Percentiles rank a stretch among this genome's conserved stretches.
These are phyloP conservation scores for Callinectes sapidus DNA, from an alignment of 2,888 invertebrate genomes.

Conservation along the genomic window DNA sequence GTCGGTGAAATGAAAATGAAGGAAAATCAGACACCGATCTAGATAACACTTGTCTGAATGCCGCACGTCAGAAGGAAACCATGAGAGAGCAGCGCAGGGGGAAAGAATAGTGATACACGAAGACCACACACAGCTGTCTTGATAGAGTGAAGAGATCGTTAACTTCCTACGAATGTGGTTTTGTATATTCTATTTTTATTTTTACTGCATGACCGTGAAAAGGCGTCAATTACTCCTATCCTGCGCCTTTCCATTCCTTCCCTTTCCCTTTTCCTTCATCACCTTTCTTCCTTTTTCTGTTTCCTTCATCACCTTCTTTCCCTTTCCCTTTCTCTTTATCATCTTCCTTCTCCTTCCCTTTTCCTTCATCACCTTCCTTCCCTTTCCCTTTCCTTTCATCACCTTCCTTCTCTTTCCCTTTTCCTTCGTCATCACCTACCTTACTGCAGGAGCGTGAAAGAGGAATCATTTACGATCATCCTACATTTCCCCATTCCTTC, in stretches of 20 bases:
- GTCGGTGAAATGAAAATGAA: neutral
- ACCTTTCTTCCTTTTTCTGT: no score
- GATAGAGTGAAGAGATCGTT: neutral
- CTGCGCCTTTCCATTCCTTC: neutral
- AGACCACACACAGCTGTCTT: neutral
- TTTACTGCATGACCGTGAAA: neutral
- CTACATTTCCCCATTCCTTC: no score
- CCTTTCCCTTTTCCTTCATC: neutral
- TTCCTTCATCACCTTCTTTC: no score
- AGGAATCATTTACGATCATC: no score
- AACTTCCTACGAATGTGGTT: neutral
- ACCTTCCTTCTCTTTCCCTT: no score
- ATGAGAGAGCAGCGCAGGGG: neutral
- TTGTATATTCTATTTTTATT: neutral
- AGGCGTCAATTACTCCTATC: neutral
- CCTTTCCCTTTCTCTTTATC: no score
- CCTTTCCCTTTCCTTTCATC: no score
- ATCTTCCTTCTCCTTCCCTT: no score
- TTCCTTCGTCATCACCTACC: no score
- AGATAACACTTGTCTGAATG: neutral
- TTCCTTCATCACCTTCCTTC: no score
- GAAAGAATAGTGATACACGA: neutral
- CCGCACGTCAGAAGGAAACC: neutral
- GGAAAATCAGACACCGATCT: neutral
- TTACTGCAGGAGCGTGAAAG: no score